Evolutionary conservation across 2,888 invertebrate genomes (phyloP).

Genomic region (Lamellibrachia satsuma): DNA sequence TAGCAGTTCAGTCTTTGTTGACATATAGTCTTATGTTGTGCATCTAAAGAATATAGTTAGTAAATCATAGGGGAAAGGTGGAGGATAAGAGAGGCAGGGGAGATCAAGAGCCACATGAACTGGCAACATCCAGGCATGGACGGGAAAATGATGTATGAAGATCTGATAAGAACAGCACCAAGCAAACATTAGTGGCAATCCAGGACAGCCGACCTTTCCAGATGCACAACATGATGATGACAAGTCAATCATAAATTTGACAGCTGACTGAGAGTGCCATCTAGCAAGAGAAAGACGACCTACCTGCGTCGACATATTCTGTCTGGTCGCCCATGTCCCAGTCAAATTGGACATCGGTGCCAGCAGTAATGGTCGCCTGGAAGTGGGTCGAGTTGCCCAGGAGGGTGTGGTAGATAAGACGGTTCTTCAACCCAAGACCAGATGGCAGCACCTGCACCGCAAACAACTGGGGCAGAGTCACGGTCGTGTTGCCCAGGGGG

Average conservation of each 20-base stretch:
- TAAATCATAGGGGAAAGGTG: no score
- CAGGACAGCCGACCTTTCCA: no score
- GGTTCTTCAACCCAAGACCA: constrained; percentile 41
- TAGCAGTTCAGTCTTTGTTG: no score
- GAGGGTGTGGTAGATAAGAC: constrained; percentile 32
- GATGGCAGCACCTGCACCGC: constrained; percentile 56
- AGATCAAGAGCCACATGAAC: no score
- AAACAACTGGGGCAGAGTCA: constrained; percentile 45
- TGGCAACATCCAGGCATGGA: no score
- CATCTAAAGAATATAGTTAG: no score
- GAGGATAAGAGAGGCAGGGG: no score
- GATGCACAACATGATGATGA: not conserved
- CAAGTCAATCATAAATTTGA: not conserved
- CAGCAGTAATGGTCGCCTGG: constrained; percentile 45
- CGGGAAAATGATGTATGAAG: no score
- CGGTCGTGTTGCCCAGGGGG: constrained; percentile 52
- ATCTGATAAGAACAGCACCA: no score
- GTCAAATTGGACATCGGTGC: constrained; percentile 58
- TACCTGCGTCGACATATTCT: constrained; percentile 20
- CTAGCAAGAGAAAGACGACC: not conserved
- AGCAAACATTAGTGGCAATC: no score
- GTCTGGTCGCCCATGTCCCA: constrained; percentile 60
- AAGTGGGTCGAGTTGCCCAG: constrained; percentile 48
- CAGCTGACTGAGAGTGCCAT: not conserved
- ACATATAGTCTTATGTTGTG: no score